Evolutionary conservation across 2,113 vertebrate genomes (phyloP), one percentile per base, ranked within the genome.

Genomic region (Laticauda laticaudata): DNA sequence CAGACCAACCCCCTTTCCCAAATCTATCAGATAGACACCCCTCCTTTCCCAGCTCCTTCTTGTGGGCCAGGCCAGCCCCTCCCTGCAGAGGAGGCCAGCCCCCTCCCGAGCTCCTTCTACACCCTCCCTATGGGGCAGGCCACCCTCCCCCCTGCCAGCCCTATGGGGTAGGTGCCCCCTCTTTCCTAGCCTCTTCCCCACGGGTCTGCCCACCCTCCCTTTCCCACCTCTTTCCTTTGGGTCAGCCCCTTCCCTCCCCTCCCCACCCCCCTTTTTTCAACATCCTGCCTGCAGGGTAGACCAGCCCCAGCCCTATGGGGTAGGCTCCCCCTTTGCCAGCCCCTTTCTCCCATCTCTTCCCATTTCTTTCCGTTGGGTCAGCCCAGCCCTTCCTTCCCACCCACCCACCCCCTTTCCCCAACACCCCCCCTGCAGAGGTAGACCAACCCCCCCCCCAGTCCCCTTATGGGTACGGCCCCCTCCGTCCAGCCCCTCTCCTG

Each of bases 261-360:
- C 0, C 18, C 0, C 18, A 4, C 2, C 15, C 15, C 56, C 5
- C 11, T 7, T 5, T 20, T 18, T 0, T 5, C 75, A 43, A 43
- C 34, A 34, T 20, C 34, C 15, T 39, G 12, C 75, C 5, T 43
- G 4, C 20, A 4, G 26, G 8, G 57, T 6, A 61, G 48, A 3
- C 89, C 15, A 61, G 6, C 43, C 39, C 20, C 2, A 39, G 87
- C 34, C 34, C 34, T 39, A 56, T 56, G 55, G 4, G 18, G 55
- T 56, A 56, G 55, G 18, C 43, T 4, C 1, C 6, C 2, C 39
- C 34, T 39, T 39, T 39, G 34, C 34, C 34, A 39, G 34, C 34
- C 34, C 0, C 86, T 21, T 39, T 39, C 34, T 39, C 34, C 34
- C 34, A 39, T 39, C 39, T 43, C 24, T 21, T 23, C 11, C 26